Conservation (phyloP, 1,140 invertebrate genomes). For the Paramacrobiotus metropolitanus region DNA sequence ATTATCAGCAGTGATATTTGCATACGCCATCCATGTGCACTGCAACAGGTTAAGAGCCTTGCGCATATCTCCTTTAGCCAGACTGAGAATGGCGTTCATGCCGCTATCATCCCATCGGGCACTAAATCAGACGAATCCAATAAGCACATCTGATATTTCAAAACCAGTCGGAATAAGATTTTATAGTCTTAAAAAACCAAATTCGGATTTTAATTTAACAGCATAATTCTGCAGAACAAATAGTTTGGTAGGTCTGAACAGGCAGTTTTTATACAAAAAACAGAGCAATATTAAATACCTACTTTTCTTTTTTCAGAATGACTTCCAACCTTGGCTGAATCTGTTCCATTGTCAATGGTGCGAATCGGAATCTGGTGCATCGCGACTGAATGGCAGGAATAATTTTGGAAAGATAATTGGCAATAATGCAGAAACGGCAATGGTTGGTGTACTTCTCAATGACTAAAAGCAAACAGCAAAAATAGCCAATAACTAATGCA, state of each 20-base stretch:
- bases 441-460: slow-evolving; percentile 98
- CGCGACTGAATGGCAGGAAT: slow-evolving; percentile 92
- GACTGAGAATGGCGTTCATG: slow-evolving; percentile 58
- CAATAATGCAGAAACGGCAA: slow-evolving; percentile 92
- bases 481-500: slow-evolving; percentile 9
- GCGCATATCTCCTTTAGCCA: slow-evolving; percentile 93
- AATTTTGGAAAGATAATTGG: slow-evolving; percentile 94
- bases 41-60: slow-evolving; percentile 83
- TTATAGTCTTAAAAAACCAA: slow-evolving; percentile 15
- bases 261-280: slow-evolving; percentile 7
- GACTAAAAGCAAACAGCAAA: slow-evolving; percentile 34
- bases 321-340: slow-evolving; percentile 67
- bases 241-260: not conserved
- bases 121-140: not conserved
- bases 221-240: not conserved
- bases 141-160: not conserved
- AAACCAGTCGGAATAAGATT: slow-evolving; percentile 53
- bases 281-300: slow-evolving; percentile 20
- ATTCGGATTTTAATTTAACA: slow-evolving; percentile 8
- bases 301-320: slow-evolving; percentile 64
- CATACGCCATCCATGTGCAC: slow-evolving; percentile 65
- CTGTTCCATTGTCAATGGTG: slow-evolving; percentile 57
- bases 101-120: slow-evolving; percentile 39
- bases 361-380: slow-evolving; percentile 90
- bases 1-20: slow-evolving; percentile 60